Base-by-base conservation (phyloP, 53 echinoderm and acorn worm species). In the Mesocentrotus franciscanus region DNA sequence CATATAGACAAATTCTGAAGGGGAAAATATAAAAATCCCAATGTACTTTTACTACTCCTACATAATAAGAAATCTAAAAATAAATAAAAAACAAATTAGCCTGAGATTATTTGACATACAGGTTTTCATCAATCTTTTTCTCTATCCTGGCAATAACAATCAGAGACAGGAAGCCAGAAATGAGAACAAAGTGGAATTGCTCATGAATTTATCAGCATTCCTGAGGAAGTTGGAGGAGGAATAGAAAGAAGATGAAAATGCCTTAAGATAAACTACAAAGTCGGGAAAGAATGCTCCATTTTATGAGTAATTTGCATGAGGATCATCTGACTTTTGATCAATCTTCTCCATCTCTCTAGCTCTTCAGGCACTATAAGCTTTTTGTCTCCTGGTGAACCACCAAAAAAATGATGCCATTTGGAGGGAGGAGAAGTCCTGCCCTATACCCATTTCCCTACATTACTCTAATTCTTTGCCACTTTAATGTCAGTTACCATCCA, bases 371-470 rank as follows among this genome's bases (percentile, higher is more conserved):
- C 57, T 81, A 0, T 35, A 58, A 58, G 18, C 58, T 87, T 49
- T 87, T 87, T 58, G 87, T 87, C 87, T 9, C 58, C 58, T 58
- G 56, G 35, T n/a, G 91, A 91, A 64, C 22, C 18, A 64, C 10
- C 17, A 33, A 56, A 33, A 16, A 91, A 35, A 8, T 64, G 66
- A 29, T 12, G 91, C 29, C 30, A 62, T 20, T 33, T 66, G 33
- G 2, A 49, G 49, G 64, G 91, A 91, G 66, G 36, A 91, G 91
- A 91, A 66, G 39, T 91, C 91, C 64, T 26, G 92, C 74, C 92
- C 66, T 8, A 27, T 24, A 75, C 92, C 92, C 57, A 71, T 92
- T 92, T 92, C 92, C 92, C 92, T 92, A 92, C 92, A 74, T 92
- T 92, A 74, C 92, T 56, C 92, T 56, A 92, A 92, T 74, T 92